Evolutionary conservation across 1,140 invertebrate genomes (phyloP).

Genomic region (Daktulosphaira vitifoliae): DNA sequence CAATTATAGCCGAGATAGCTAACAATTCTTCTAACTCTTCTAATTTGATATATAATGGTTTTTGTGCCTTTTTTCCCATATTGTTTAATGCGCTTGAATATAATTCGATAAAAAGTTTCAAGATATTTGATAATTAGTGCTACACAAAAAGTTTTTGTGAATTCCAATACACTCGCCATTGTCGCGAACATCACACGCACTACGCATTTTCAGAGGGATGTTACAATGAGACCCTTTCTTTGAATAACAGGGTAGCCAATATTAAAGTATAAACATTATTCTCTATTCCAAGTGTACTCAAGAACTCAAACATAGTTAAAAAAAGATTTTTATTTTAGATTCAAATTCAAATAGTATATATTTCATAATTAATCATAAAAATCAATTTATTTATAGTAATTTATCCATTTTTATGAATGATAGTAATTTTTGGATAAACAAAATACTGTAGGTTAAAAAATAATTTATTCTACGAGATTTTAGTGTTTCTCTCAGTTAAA

Average conservation of each 20-base stretch:
- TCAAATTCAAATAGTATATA: no score
- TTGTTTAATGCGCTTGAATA: neutral
- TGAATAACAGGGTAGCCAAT: constrained; percentile 17
- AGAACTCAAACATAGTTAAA: no score
- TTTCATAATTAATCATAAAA: no score
- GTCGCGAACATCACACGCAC: neutral
- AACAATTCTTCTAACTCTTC: constrained; percentile 13
- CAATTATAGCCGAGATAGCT: neutral
- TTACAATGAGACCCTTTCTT: neutral
- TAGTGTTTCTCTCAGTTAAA: no score
- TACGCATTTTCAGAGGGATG: neutral
- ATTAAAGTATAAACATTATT: neutral
- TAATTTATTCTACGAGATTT: no score
- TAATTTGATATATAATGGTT: neutral
- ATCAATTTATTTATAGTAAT: no score
- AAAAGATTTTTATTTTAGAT: no score
- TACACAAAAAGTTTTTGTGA: neutral
- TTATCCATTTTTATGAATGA: no score
- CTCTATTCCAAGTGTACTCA: neutral
- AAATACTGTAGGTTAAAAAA: no score
- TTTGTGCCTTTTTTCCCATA: neutral
- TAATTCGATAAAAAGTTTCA: neutral
- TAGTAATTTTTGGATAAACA: no score
- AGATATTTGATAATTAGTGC: neutral
- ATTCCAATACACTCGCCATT: constrained; percentile 4